Base-by-base conservation (phyloP, 2,797 vertebrate species). In the Hydrocynus forskahlii region DNA sequence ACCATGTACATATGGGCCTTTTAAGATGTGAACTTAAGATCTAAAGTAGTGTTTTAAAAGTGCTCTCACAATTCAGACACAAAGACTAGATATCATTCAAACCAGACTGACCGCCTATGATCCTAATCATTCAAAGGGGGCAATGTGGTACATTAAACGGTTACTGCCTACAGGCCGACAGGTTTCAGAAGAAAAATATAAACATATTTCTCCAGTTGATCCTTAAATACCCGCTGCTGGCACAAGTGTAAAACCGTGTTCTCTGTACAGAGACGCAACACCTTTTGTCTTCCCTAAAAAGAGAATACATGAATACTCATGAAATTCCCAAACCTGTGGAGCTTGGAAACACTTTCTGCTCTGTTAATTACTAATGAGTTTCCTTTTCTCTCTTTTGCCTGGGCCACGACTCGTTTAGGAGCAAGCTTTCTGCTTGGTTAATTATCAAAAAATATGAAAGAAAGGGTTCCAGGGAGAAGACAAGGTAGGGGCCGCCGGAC, bases 351-450 rank as follows among this genome's bases (percentile, higher is more conserved):
- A 77, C 85, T 94, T 95, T 95, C 92, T 91, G 91, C 92, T 94
- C 91, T 92, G 93, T 95, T 96, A 97, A 95, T 94, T 95, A 93
- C 93, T 94, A 93, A 93, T 89, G 85, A 90, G 87, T 68, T 83
- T 87, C 90, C 85, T n/a, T 86, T 82, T 87, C 74, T 52, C 79
- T 82, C 83, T 81, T 78, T 91, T 92, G 90, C 87, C 92, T 92
- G 72, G 43, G 45, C 92, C 88, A 92, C 85, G 90, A 90, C 93
- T 95, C 91, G 90, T 92, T 93, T 92, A 91, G 86, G 75, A 80
- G 83, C 84, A 93, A 88, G 86, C 89, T 93, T 94, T 91, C 93
- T 85, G 91, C 93, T 93, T 94, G 92, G 95, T 95, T 97, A 95
- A 94, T 90, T 94, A 95, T 92, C 92, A 94, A 91, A 93, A 92